Conservation (phyloP, 2,797 vertebrate species). For the Acipenser transmontanus region DNA sequence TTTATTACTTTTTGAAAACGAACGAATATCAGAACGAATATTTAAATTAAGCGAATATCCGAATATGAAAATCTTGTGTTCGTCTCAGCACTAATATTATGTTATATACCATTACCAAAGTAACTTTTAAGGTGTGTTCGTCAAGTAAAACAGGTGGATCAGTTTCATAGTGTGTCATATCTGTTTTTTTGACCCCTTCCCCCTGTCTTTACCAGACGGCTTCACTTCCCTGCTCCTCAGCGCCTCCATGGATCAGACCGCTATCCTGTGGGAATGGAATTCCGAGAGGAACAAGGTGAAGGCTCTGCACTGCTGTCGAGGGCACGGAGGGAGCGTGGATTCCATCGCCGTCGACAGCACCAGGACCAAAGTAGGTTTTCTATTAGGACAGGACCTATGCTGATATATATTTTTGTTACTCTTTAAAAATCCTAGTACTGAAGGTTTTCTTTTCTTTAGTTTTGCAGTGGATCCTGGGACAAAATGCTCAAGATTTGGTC, state of each 20-base stretch:
- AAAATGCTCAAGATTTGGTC: conserved; percentile 98
- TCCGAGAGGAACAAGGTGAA: conserved; percentile 82
- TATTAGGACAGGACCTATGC: background rate
- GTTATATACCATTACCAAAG: too few relatives aligned
- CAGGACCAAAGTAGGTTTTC: conserved; percentile 68
- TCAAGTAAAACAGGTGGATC: conserved; percentile 3
- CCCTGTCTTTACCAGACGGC: conserved; percentile 46
- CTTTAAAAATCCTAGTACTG: background rate
- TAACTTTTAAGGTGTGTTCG: background rate
- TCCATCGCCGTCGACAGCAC: conserved; percentile 76
- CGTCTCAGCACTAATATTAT: too few relatives aligned
- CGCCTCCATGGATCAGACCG: conserved; percentile 88
- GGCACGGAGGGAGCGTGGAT: conserved; percentile 86
- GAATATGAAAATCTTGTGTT: too few relatives aligned
- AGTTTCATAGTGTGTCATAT: too few relatives aligned
- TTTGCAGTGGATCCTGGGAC: conserved; percentile 98
- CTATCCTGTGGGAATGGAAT: conserved; percentile 95
- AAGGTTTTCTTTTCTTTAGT: conserved; percentile 51
- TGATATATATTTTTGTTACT: too few relatives aligned
- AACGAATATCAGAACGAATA: too few relatives aligned
- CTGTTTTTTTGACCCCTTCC: too few relatives aligned
- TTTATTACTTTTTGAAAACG: too few relatives aligned
- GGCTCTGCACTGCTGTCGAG: conserved; percentile 86
- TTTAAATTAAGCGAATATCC: too few relatives aligned
- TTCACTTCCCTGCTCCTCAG: conserved; percentile 74